Base-by-base conservation (phyloP, 2,888 invertebrate genomes). In the Isotomurus palustris region DNA sequence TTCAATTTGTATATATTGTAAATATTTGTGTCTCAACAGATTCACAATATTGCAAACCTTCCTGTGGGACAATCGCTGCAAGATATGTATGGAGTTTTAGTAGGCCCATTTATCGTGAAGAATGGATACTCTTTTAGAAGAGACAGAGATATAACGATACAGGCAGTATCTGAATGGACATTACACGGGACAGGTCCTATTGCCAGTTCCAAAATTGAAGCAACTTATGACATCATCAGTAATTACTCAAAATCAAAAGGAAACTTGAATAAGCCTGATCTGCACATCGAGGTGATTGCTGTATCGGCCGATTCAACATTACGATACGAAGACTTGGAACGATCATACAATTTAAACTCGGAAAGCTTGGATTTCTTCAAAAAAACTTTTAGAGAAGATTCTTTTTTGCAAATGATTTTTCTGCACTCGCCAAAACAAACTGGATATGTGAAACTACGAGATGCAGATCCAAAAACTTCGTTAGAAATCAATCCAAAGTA, bases 271-370 rank as follows among this genome's bases (percentile, higher is more conserved):
- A 48, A 10, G 6, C 60, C 56, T 14, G 53, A 60, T 52, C 35
- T 60, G n/a, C 60, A 60, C n/a, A 56, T 49, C 12, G 56, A 60
- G 36, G 56, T 60, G 17, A 47, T 60, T 19, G 48, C 60, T 12
- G 27, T 48, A 1, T 56, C 60, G 10, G 35, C 52, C 2, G 60
- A 60, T 19, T 27, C 27, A 14, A 17, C 53, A 8, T n/a, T n/a
- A n/a, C 53, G 48, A n/a, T 29, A 25, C 29, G 2, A 41, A 12
- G 58, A 58, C 32, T 53, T 44, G n/a, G 53, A 43, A 21, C 48
- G 53, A 27, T 28, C 58, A 12, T 58, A 53, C 32, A 58, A 58
- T 19, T 58, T 53, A 28, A 58, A 58, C 8, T 3, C 22, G 21
- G 21, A 36, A 2, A 28, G 48, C 24, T 29, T 58, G 12, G 44